phyloP scores from a whole-genome alignment of 2,797 vertebrate species.

The Epinephelus malabaricus region DNA sequence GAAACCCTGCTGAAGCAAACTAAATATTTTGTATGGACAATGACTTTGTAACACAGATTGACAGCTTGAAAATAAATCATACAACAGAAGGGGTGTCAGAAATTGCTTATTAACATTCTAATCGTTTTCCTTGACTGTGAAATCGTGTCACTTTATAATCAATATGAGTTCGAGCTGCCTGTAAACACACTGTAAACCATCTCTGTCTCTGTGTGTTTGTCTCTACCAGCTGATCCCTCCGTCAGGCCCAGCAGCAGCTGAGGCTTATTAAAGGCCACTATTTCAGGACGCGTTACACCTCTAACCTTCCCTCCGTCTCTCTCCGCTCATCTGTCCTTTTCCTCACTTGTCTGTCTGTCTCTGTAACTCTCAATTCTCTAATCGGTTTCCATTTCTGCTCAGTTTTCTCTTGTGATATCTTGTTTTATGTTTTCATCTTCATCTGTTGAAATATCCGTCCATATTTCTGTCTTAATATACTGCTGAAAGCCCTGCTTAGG shows the following conservation, averaged over 20 bases:
- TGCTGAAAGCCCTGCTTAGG: too few relatives aligned
- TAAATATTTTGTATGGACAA: too few relatives aligned
- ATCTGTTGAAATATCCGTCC: background rate
- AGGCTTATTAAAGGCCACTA: slow-evolving; percentile 77
- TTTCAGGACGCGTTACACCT: slow-evolving; percentile 67
- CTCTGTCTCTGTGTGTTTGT: slow-evolving; percentile 6
- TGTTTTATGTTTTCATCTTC: background rate
- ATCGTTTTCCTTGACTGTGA: background rate
- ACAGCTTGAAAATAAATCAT: too few relatives aligned
- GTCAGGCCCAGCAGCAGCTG: slow-evolving; percentile 76
- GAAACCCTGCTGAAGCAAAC: too few relatives aligned
- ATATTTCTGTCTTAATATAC: background rate
- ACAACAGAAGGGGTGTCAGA: too few relatives aligned
- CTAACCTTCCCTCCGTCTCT: slow-evolving; percentile 23
- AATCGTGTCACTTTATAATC: background rate
- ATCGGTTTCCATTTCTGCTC: slow-evolving; percentile 27
- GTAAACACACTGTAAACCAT: background rate
- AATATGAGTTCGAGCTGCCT: background rate
- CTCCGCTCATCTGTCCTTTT: slow-evolving; percentile 16
- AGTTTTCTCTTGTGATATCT: background rate
- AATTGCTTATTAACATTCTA: too few relatives aligned
- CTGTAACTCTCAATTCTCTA: background rate
- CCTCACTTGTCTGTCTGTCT: slow-evolving; percentile 8
- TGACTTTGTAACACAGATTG: too few relatives aligned
- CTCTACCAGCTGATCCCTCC: slow-evolving; percentile 52